Conservation (phyloP, 2,797 vertebrate species). For the Ptychadena robeensis region DNA sequence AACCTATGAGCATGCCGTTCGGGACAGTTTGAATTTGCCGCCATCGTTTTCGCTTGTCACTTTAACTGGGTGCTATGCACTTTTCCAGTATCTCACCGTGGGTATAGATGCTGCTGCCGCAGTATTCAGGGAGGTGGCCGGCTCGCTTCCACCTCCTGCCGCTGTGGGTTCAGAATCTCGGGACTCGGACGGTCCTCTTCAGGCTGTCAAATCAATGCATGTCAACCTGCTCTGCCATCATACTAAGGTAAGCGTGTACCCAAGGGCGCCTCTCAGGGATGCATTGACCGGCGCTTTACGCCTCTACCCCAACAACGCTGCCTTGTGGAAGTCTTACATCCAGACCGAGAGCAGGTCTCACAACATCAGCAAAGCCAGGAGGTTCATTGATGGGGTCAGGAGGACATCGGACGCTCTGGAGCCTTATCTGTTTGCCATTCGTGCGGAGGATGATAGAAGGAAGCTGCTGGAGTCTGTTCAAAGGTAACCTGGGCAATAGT, state of each 20-base stretch:
- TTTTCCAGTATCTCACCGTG: slow-evolving; percentile 92
- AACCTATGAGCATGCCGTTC: slow-evolving; percentile 80
- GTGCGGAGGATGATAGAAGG: slow-evolving; percentile 88
- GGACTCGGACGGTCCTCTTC: slow-evolving; percentile 68
- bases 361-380: slow-evolving; percentile 83
- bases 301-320: slow-evolving; percentile 77
- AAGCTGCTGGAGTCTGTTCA: slow-evolving; percentile 83
- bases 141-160: slow-evolving; percentile 63
- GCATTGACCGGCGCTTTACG: slow-evolving; percentile 78
- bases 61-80: slow-evolving; percentile 83
- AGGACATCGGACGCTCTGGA: slow-evolving; percentile 76
- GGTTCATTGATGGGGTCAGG: slow-evolving; percentile 84
- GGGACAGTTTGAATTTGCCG: slow-evolving; percentile 67
- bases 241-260: slow-evolving; percentile 77
- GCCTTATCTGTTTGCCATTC: slow-evolving; percentile 88
- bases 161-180: slow-evolving; percentile 31
- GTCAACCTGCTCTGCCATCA: slow-evolving; percentile 83
- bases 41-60: slow-evolving; percentile 62
- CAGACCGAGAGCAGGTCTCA: slow-evolving; percentile 87
- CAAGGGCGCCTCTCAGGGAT: slow-evolving; percentile 82
- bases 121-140: slow-evolving; percentile 75
- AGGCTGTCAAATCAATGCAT: slow-evolving; percentile 81
- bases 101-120: slow-evolving; percentile 82
- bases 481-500: slow-evolving; percentile 74
- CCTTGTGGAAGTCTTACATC: slow-evolving; percentile 86